Evolutionary conservation across 2,113 vertebrate species (phyloP).

Genomic region (Salminus brasiliensis): DNA sequence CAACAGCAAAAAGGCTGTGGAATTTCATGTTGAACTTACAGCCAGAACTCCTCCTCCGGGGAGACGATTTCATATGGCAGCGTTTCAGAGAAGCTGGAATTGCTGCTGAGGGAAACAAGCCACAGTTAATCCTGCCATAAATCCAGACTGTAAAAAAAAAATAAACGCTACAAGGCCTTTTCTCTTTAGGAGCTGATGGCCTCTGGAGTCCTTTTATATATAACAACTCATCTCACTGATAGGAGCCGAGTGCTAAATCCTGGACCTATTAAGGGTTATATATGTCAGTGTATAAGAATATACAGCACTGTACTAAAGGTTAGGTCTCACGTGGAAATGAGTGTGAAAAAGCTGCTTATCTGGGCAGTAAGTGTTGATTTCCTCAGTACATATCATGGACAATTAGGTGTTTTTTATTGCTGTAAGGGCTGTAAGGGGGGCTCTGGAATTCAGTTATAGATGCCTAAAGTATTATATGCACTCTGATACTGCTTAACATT

Average conservation of each 20-base stretch:
- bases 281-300: neutral
- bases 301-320: too few relatives aligned
- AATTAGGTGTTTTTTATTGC: too few relatives aligned
- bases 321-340: too few relatives aligned
- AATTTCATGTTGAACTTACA: conserved; percentile 59
- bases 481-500: too few relatives aligned
- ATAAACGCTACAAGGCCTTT: neutral
- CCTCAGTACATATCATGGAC: too few relatives aligned
- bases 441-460: too few relatives aligned
- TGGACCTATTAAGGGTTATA: neutral
- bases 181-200: neutral
- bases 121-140: neutral
- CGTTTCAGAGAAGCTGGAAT: neutral
- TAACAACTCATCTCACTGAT: too few relatives aligned
- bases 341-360: too few relatives aligned
- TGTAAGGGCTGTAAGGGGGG: too few relatives aligned
- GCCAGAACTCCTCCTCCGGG: conserved; percentile 72
- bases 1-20: neutral
- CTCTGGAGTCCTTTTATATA: neutral
- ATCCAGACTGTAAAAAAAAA: neutral
- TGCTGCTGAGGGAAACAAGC: conserved; percentile 33
- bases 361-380: too few relatives aligned
- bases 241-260: neutral
- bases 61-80: neutral
- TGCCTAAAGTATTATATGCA: too few relatives aligned